Base-by-base conservation (phyloP, 2,113 vertebrate species). In the Anoplopoma fimbria region DNA sequence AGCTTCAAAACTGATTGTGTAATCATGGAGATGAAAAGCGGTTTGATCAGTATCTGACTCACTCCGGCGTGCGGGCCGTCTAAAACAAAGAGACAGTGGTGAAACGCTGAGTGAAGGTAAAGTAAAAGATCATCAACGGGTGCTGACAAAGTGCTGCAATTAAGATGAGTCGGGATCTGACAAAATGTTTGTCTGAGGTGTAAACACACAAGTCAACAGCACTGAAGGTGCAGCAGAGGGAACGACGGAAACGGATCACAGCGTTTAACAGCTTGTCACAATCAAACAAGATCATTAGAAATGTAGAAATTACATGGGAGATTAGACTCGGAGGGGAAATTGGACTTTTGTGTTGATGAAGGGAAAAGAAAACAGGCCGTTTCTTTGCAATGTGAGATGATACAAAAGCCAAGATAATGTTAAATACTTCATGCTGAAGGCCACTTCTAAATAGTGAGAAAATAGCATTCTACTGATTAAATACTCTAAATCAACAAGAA, bases 221-320 rank as follows among this genome's bases (percentile, higher is more conserved):
- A 27, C 1, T 21, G 73, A 75, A 71, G 88, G 87, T 68, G 62
- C 61, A 74, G 76, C 25, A 1, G 15, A 10, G 47, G 31, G 29
- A 31, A 61, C 65, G 19, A 75, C 73, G 27, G 86, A 82, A 88
- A 83, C 31, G 83, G 82, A 93, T 88, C 86, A 87, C 25, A 90
- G 88, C 69, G 3, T 80, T 88, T 87, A 87, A 77, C 89, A 69
- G 74, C 87, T 83, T 93, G 91, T 92, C 92, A 89, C 6, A 70
- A 89, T 89, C 95, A 96, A 97, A 98, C 96, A 94, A 95, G 69
- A 88, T 96, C 97, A 96, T 97, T 96, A 97, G 97, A 97, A 97
- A 97, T 96, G 96, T 95, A 97, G 75, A 97, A 95, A 96, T 82
- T 85, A 29, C 83, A 72, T 3, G 25, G 68, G 82, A 89, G 78